A percentile compares a stretch with the other conserved stretches of the same genome.
Conservation (phyloP, 2,113 vertebrate species). For the Macrotus californicus region DNA sequence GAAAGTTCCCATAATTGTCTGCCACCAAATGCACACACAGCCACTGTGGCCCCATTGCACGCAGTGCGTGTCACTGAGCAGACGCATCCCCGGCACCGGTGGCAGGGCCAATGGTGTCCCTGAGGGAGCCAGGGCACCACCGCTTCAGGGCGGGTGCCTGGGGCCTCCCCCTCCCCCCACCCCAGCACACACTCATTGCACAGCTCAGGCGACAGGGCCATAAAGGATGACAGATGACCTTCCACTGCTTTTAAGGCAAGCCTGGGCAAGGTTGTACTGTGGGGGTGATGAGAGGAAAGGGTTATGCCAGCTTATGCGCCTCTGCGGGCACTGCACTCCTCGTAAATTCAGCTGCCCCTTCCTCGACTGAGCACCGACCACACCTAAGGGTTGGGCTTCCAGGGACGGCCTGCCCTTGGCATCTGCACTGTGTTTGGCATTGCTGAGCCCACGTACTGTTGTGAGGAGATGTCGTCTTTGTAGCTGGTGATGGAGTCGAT, state of each 20-base stretch:
- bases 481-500: not conserved
- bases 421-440: not conserved
- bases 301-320: fast-evolving
- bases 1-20: not conserved
- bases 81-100: not conserved
- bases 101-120: not conserved
- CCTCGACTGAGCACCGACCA: not conserved
- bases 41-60: fast-evolving
- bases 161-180: too few relatives aligned
- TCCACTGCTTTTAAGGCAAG: not conserved
- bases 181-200: not conserved
- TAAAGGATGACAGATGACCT: not conserved
- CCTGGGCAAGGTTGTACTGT: not conserved
- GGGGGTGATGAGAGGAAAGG: not conserved
- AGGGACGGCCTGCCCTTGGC: not conserved
- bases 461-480: not conserved
- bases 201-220: not conserved
- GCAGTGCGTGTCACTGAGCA: not conserved
- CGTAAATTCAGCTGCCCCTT: not conserved
- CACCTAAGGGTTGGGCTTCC: not conserved
- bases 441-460: not conserved
- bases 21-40: too few relatives aligned
- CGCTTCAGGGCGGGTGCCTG: not conserved
- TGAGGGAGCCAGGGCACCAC: fast-evolving
- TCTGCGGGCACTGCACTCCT: fast-evolving